Evolutionary conservation across 2,797 vertebrate species (phyloP).

Genomic region (Synaphobranchus kaupii): DNA sequence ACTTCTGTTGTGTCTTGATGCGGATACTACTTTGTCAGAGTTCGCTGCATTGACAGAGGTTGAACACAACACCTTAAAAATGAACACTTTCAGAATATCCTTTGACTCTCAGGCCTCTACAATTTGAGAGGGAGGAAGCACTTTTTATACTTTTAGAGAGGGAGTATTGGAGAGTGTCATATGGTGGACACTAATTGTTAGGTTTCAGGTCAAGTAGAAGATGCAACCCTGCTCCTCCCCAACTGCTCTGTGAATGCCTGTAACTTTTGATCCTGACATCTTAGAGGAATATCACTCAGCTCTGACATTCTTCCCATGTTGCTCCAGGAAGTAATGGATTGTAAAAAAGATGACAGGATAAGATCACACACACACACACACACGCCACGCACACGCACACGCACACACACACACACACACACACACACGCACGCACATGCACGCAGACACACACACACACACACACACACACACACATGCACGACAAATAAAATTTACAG

Average conservation of each 20-base stretch:
- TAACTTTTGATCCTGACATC: conserved; percentile 88
- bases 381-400: conserved; percentile 74
- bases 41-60: not conserved
- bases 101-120: not conserved
- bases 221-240: conserved; percentile 58
- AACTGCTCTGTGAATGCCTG: conserved; percentile 79
- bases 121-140: not conserved
- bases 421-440: conserved; percentile 76
- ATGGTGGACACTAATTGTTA: conserved; percentile 85
- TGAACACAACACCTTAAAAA: not conserved
- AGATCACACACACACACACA: conserved; percentile 82
- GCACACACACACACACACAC: conserved; percentile 76
- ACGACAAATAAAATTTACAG: not conserved
- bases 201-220: conserved; percentile 84
- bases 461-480: conserved; percentile 78
- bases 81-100: not conserved
- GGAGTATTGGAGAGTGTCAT: conserved; percentile 69
- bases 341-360: conserved; percentile 85
- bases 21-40: not conserved
- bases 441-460: conserved; percentile 77
- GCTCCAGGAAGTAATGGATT: conserved; percentile 99
- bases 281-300: conserved; percentile 82
- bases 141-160: not conserved
- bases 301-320: conserved; percentile 92
- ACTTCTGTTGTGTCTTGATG: not conserved